Evolutionary conservation across 53 echinoderm and acorn worm species (phyloP).

Genomic region (Zoroaster sp.): DNA sequence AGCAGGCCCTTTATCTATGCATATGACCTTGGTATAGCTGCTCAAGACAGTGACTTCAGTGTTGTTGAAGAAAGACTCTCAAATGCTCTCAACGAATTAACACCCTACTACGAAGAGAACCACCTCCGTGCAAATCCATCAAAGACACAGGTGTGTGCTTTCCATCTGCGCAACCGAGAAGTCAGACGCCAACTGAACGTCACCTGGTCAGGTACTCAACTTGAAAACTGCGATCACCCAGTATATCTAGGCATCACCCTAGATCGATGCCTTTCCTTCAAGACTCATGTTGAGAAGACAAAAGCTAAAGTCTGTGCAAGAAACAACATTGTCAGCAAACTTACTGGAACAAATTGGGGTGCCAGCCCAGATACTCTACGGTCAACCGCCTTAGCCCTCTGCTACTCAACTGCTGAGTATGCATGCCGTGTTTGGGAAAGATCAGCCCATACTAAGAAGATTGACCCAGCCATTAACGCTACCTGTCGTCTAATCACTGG

Average conservation of each 20-base stretch:
- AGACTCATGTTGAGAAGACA: slow-evolving; percentile 30
- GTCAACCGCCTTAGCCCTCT: slow-evolving; percentile 30
- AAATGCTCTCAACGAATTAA: not conserved
- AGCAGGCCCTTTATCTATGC: slow-evolving; percentile 53
- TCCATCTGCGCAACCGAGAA: slow-evolving; percentile 44
- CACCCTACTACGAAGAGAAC: slow-evolving; percentile 40
- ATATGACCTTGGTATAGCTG: slow-evolving; percentile 43
- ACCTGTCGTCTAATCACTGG: not conserved
- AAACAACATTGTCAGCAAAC: slow-evolving; percentile 39
- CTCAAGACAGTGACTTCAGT: slow-evolving; percentile 22
- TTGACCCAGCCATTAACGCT: not conserved
- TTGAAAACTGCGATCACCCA: no score
- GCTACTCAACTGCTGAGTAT: not conserved
- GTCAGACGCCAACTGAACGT: slow-evolving; percentile 29
- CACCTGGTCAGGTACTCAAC: slow-evolving; percentile 26
- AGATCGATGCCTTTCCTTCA: slow-evolving; percentile 31
- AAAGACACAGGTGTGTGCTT: slow-evolving; percentile 49
- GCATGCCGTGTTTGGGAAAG: not conserved
- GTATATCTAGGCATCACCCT: slow-evolving; percentile 52
- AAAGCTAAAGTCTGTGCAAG: slow-evolving; percentile 33
- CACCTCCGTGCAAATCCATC: slow-evolving; percentile 44
- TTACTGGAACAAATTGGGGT: slow-evolving; percentile 20
- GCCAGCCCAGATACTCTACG: not conserved
- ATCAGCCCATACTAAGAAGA: not conserved
- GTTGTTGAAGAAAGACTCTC: slow-evolving; percentile 37